phyloP scores from a whole-genome alignment of 1,140 invertebrate genomes.

The Potamilus streckersoni region DNA sequence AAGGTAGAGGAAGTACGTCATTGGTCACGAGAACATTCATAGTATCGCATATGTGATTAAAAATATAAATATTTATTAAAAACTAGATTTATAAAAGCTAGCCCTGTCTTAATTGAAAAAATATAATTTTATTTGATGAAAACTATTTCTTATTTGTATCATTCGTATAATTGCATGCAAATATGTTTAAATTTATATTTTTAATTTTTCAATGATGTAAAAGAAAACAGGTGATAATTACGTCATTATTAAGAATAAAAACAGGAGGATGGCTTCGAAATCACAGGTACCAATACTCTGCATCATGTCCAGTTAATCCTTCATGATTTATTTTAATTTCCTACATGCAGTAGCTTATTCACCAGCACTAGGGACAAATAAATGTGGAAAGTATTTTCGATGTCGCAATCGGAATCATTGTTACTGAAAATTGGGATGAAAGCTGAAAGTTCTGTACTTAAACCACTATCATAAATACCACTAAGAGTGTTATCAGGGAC shows the following conservation, averaged over 20 bases:
- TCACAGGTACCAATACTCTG: constrained; percentile 24
- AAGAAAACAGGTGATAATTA: constrained; percentile 32
- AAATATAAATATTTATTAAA: too few species aligned
- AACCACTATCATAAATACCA: too few species aligned
- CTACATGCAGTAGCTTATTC: too few species aligned
- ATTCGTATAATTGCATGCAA: background rate
- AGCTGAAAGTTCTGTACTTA: too few species aligned
- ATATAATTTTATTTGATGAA: background rate
- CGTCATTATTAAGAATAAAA: constrained; percentile 4
- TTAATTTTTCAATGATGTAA: constrained; percentile 12
- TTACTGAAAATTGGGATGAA: too few species aligned
- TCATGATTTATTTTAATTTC: too few species aligned
- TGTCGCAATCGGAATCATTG: too few species aligned
- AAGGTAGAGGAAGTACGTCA: constrained; percentile 34
- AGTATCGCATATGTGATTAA: background rate
- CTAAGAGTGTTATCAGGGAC: too few species aligned
- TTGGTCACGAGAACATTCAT: constrained; percentile 32
- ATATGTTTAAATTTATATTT: background rate
- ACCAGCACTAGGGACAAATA: too few species aligned
- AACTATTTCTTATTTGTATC: background rate
- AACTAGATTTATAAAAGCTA: background rate
- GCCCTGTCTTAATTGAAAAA: background rate
- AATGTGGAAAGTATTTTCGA: too few species aligned
- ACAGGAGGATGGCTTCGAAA: constrained; percentile 32
- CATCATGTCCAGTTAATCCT: too few species aligned